Conservation (phyloP, 2,888 invertebrate genomes). For the Drosophila emarginata region DNA sequence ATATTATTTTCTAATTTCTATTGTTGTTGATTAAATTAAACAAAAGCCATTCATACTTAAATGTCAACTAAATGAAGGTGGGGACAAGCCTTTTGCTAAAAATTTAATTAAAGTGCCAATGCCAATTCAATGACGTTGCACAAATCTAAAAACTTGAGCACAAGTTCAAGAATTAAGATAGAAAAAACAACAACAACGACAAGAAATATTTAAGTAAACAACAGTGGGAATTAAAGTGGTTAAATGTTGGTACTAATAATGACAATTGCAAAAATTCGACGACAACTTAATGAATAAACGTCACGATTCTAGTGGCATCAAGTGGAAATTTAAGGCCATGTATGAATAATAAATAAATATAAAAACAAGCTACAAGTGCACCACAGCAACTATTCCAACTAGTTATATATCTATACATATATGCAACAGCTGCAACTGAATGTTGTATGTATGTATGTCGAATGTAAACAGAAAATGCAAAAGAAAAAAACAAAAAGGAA, state of each 20-base stretch:
- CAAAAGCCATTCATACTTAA: slow-evolving; percentile 8
- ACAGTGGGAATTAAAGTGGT: background rate
- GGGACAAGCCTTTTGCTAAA: background rate
- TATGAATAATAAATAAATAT: background rate
- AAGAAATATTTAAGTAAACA: background rate
- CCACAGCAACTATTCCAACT: background rate
- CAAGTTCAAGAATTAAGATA: slow-evolving; percentile 26
- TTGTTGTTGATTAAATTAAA: slow-evolving; percentile 4
- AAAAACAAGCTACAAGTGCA: slow-evolving; percentile 1
- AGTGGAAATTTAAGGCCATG: background rate
- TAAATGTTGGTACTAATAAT: slow-evolving; percentile 33
- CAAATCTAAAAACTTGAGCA: slow-evolving; percentile 37
- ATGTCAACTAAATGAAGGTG: background rate
- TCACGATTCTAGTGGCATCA: slow-evolving; percentile 26
- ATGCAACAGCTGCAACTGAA: background rate
- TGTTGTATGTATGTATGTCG: background rate
- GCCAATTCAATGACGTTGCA: slow-evolving; percentile 41
- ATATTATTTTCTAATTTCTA: background rate
- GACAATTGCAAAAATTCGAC: slow-evolving; percentile 38
- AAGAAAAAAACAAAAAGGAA: slow-evolving; percentile 49
- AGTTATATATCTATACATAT: too few relatives aligned
- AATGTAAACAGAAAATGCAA: slow-evolving; percentile 21
- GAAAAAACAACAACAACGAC: background rate
- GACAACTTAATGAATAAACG: slow-evolving; percentile 49
- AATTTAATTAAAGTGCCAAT: slow-evolving; percentile 36